Conservation (phyloP, 2,888 invertebrate genomes). For the Eulithis testata region DNA sequence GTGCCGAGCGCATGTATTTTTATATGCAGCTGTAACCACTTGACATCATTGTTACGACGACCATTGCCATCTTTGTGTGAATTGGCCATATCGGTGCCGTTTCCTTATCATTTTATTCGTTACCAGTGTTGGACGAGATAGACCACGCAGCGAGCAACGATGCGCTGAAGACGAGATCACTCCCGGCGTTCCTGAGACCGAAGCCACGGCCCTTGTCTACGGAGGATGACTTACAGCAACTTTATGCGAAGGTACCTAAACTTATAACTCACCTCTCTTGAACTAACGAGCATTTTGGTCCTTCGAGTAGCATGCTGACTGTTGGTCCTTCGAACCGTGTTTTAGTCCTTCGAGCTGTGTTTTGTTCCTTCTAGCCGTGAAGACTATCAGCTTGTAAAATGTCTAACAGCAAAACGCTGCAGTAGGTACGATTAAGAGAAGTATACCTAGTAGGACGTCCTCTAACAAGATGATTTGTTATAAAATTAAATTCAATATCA, state of each 20-base stretch:
- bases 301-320: not conserved
- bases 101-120: not conserved
- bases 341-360: too few relatives aligned
- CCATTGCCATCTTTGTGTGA: too few relatives aligned
- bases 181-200: slow-evolving; percentile 89
- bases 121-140: slow-evolving; percentile 86
- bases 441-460: too few relatives aligned
- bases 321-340: too few relatives aligned
- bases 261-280: not conserved
- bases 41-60: too few relatives aligned
- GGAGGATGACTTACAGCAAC: slow-evolving; percentile 87
- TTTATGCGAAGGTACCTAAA: slow-evolving; percentile 86
- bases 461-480: not conserved
- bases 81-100: too few relatives aligned
- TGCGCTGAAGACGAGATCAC: slow-evolving; percentile 86
- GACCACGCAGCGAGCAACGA: slow-evolving; percentile 71
- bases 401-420: too few relatives aligned
- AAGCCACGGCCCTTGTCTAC: slow-evolving; percentile 88
- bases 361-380: too few relatives aligned
- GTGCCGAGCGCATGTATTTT: too few relatives aligned
- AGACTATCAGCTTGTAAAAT: too few relatives aligned
- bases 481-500: slow-evolving; percentile 51
- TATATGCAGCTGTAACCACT: too few relatives aligned
- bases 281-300: not conserved
- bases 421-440: too few relatives aligned